These are phyloP conservation scores for Dynastes grantii DNA, from an alignment of 2,888 invertebrate species.

Conservation along the genomic window DNA sequence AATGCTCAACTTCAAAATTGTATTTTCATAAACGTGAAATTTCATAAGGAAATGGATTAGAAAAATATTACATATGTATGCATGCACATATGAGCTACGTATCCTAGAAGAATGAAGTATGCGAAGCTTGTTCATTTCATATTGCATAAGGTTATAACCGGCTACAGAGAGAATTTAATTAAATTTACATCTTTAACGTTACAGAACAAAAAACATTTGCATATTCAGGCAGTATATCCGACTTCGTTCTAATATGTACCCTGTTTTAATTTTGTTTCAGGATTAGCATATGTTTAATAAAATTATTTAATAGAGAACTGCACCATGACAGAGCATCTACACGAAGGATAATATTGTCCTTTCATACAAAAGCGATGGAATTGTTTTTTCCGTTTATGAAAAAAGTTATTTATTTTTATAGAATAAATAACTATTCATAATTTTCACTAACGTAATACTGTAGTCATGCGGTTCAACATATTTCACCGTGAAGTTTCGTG, in stretches of 20 bases:
- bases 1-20: too few relatives aligned
- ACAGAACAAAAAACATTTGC: background rate
- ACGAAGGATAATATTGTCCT: background rate
- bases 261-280: background rate
- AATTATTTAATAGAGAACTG: background rate
- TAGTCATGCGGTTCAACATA: too few relatives aligned
- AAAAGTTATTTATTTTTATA: too few relatives aligned
- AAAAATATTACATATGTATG: too few relatives aligned
- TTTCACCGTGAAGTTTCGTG: too few relatives aligned
- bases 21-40: too few relatives aligned
- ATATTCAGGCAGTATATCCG: background rate
- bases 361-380: too few relatives aligned
- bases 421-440: too few relatives aligned
- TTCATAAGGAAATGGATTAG: too few relatives aligned
- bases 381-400: too few relatives aligned
- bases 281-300: background rate
- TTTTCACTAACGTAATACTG: too few relatives aligned
- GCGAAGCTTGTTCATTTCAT: background rate
- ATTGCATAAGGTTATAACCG: background rate
- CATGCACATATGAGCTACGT: too few relatives aligned
- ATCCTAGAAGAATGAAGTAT: background rate
- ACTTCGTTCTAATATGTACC: background rate
- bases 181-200: background rate
- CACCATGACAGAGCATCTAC: background rate
- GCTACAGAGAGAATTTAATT: background rate